phyloP scores from a whole-genome alignment of 2,113 vertebrate genomes.

The Steatornis caripensis region DNA sequence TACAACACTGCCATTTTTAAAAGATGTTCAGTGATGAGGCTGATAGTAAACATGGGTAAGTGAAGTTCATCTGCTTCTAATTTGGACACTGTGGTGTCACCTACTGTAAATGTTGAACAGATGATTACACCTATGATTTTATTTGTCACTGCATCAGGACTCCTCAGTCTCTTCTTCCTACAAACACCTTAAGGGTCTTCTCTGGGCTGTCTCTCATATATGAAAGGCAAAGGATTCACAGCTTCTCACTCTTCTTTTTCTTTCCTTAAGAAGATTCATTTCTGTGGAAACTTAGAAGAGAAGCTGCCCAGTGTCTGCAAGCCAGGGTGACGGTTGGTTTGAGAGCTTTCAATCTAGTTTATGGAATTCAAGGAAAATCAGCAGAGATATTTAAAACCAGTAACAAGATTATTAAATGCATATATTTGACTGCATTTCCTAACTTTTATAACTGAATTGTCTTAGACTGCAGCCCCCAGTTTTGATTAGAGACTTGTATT shows the following conservation, averaged over 20 bases:
- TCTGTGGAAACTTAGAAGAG: not conserved
- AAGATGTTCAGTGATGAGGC: not conserved
- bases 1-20: not conserved
- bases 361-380: not conserved
- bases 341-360: not conserved
- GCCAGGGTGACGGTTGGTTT: not conserved
- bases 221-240: not conserved
- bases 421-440: not conserved
- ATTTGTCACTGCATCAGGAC: not conserved
- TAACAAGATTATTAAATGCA: not conserved
- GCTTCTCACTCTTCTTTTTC: not conserved
- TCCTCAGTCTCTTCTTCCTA: not conserved
- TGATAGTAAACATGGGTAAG: not conserved
- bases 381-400: not conserved
- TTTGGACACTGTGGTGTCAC: rapidly evolving
- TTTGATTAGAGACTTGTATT: not conserved
- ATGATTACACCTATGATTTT: not conserved
- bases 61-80: not conserved
- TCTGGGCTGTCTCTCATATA: not conserved
- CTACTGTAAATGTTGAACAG: not conserved
- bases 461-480: not conserved
- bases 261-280: not conserved
- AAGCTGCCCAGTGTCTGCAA: not conserved
- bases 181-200: not conserved
- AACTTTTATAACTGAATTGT: not conserved